phyloP scores from a whole-genome alignment of 2,888 invertebrate genomes.

The Minunthozetes semirufus region DNA sequence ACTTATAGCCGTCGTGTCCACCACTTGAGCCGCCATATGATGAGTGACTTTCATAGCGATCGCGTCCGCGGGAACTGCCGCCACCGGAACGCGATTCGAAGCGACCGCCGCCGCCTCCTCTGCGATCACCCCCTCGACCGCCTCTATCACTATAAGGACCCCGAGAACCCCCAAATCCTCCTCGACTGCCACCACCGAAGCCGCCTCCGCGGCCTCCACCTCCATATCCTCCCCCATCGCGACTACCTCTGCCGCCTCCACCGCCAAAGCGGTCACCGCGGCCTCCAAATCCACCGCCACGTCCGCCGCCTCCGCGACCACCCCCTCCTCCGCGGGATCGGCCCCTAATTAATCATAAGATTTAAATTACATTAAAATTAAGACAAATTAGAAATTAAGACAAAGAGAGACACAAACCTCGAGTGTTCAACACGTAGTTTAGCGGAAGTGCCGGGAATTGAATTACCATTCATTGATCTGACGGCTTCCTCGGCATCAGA shows the following conservation, averaged over 20 bases:
- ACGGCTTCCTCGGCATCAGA: constrained; percentile 78
- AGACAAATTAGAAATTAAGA: too few relatives aligned
- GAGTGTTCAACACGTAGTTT: constrained; percentile 74
- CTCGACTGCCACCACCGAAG: constrained; percentile 24
- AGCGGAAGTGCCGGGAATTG: constrained; percentile 63
- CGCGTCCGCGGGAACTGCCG: constrained; percentile 37
- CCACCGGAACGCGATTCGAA: constrained; percentile 48
- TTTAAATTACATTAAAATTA: too few relatives aligned
- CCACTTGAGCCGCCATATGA: constrained; percentile 34
- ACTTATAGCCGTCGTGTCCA: constrained; percentile 37
- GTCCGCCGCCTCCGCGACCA: constrained; percentile 56
- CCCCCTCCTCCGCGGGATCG: constrained; percentile 54
- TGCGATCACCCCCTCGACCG: constrained; percentile 48
- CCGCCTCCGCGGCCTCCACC: constrained; percentile 12
- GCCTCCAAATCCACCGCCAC: constrained; percentile 46
- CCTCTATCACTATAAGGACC: constrained; percentile 13
- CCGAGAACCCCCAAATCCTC: constrained; percentile 6
- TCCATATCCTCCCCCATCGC: constrained; percentile 44
- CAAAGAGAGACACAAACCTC: constrained; percentile 49
- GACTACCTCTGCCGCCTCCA: constrained; percentile 51
- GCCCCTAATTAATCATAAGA: constrained; percentile 38
- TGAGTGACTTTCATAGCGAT: constrained; percentile 42
- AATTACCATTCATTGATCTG: constrained; percentile 60
- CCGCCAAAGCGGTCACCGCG: constrained; percentile 52
- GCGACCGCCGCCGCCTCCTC: constrained; percentile 44